These are phyloP conservation scores for Tapera naevia DNA, from an alignment of 2,797 vertebrate genomes.

Conservation along the genomic window DNA sequence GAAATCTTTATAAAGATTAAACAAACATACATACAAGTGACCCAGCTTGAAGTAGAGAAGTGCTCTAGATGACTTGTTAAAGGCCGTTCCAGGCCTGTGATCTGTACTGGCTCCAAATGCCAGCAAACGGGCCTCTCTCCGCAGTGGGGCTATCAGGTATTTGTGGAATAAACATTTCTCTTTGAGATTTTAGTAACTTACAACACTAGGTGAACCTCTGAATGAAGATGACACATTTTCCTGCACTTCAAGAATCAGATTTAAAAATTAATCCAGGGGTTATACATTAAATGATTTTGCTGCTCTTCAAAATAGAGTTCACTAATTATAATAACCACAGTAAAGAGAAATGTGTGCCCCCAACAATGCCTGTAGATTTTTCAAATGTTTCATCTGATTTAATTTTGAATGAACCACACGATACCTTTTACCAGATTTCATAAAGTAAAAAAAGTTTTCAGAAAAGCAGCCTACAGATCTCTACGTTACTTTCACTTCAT, in stretches of 20 bases:
- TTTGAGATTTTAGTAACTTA: conserved; percentile 15
- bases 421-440: neutral
- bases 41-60: neutral
- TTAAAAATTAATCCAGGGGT: neutral
- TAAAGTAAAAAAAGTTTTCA: neutral
- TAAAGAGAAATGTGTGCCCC: neutral
- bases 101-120: neutral
- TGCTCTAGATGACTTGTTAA: neutral
- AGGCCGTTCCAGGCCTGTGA: neutral
- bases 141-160: neutral
- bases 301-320: conserved; percentile 1
- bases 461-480: neutral
- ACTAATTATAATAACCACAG: neutral
- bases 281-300: conserved; percentile 2
- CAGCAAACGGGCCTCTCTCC: neutral
- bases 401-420: conserved; percentile 14
- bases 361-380: neutral
- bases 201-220: neutral
- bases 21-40: neutral
- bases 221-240: neutral
- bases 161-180: neutral
- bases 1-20: neutral
- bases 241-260: neutral
- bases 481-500: neutral
- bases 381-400: neutral